A percentile compares a stretch with the other conserved stretches of the same genome.
Evolutionary conservation across 2,113 vertebrate species (phyloP).

Genomic region (Phalacrocorax carbo): DNA sequence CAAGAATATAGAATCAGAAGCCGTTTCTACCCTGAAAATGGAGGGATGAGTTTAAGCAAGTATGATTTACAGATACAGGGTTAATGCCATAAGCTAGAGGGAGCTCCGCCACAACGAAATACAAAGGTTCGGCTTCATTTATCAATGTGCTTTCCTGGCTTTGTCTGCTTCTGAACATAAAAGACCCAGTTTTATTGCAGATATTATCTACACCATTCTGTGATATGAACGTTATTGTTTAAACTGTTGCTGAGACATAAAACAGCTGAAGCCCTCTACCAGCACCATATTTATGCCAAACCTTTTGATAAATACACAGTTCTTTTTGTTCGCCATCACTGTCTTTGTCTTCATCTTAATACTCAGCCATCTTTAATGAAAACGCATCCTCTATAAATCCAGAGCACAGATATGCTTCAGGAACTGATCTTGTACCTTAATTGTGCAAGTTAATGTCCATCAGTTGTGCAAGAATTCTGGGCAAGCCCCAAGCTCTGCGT

Average conservation of each 20-base stretch:
- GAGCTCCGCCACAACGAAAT: constrained; percentile 64
- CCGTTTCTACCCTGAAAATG: not conserved
- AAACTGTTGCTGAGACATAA: constrained; percentile 64
- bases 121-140: constrained; percentile 36
- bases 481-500: not conserved
- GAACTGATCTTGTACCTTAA: not conserved
- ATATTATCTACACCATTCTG: constrained; percentile 69
- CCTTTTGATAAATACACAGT: constrained; percentile 54
- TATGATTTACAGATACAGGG: constrained; percentile 17
- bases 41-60: not conserved
- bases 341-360: constrained; percentile 59
- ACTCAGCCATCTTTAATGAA: constrained; percentile 65
- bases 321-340: constrained; percentile 25
- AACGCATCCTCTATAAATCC: not conserved
- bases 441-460: not conserved
- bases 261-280: constrained; percentile 49
- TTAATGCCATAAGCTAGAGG: constrained; percentile 61
- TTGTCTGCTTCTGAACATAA: constrained; percentile 66
- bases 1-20: not conserved
- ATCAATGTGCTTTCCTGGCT: constrained; percentile 54
- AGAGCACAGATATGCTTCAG: not conserved
- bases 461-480: not conserved
- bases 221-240: constrained; percentile 72
- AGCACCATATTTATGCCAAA: constrained; percentile 47
- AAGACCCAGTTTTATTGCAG: constrained; percentile 68